phyloP scores from a whole-genome alignment of 2,888 invertebrate species.

The Onchidella celtica region DNA sequence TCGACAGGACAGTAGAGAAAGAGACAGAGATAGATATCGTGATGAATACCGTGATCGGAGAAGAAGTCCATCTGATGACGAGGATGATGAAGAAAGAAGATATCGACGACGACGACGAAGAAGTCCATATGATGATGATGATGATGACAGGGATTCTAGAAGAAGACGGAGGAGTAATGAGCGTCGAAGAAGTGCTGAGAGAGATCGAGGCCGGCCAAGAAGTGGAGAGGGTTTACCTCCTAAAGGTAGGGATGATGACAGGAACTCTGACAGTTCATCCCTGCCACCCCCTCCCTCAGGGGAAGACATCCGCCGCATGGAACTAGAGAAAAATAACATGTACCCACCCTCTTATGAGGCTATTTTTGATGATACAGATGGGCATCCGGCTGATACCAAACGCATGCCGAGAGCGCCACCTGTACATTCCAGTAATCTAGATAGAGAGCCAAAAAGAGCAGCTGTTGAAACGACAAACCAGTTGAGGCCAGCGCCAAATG shows the following conservation, averaged over 20 bases:
- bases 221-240: neutral
- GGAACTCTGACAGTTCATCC: neutral
- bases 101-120: neutral
- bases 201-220: neutral
- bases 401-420: neutral
- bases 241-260: neutral
- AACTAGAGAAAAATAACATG: too few relatives aligned
- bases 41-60: neutral
- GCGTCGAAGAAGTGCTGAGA: neutral
- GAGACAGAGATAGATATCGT: constrained; percentile 12
- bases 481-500: neutral
- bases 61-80: neutral
- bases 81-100: constrained; percentile 25
- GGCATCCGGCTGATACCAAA: too few relatives aligned
- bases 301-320: constrained; percentile 12
- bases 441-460: neutral
- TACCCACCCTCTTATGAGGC: too few relatives aligned
- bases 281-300: constrained; percentile 40
- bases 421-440: neutral
- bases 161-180: neutral
- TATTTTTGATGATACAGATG: too few relatives aligned
- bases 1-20: neutral
- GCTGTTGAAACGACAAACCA: neutral
- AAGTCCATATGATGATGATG: constrained; percentile 9
- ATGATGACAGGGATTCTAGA: neutral